A percentile compares a stretch with the other conserved stretches of the same genome.
These are phyloP conservation scores for Balaenoptera acutorostrata DNA, from an alignment of 2,113 vertebrate species.

Conservation along the genomic window DNA sequence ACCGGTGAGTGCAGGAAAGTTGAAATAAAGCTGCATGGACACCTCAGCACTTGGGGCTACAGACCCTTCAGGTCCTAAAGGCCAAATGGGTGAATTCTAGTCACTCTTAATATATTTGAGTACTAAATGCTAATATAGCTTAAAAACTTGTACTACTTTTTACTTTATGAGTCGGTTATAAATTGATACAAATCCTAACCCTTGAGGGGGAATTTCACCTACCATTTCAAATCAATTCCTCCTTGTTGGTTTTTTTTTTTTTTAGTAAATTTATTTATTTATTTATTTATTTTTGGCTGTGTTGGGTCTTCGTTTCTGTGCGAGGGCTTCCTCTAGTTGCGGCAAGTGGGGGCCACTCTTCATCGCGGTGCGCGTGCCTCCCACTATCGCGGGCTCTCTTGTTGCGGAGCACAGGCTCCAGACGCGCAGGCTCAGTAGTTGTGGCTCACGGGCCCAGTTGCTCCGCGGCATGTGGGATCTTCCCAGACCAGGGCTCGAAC, in stretches of 20 bases:
- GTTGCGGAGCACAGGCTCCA: no score
- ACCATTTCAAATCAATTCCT: neutral
- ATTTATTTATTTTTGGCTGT: no score
- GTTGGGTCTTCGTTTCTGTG: no score
- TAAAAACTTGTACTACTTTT: neutral
- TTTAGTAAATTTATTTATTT: no score
- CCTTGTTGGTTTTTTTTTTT: neutral
- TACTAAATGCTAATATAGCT: neutral
- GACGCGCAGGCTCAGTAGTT: no score
- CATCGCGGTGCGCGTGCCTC: no score
- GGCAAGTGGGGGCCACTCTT: no score
- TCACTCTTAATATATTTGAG: neutral
- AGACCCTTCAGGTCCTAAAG: neutral
- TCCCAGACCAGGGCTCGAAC: no score
- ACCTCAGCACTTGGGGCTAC: neutral
- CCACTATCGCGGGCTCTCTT: no score
- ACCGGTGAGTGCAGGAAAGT: conserved; percentile 83
- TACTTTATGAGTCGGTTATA: neutral
- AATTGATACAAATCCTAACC: neutral
- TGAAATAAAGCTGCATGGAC: neutral
- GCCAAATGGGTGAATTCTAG: neutral
- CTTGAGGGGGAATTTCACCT: neutral
- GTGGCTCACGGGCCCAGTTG: no score
- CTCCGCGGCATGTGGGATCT: no score
- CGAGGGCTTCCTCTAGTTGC: no score